A percentile compares a stretch with the other conserved stretches of the same genome.
Evolutionary conservation across 2,888 invertebrate genomes (phyloP).

Genomic region (Hedychridium roseum): DNA sequence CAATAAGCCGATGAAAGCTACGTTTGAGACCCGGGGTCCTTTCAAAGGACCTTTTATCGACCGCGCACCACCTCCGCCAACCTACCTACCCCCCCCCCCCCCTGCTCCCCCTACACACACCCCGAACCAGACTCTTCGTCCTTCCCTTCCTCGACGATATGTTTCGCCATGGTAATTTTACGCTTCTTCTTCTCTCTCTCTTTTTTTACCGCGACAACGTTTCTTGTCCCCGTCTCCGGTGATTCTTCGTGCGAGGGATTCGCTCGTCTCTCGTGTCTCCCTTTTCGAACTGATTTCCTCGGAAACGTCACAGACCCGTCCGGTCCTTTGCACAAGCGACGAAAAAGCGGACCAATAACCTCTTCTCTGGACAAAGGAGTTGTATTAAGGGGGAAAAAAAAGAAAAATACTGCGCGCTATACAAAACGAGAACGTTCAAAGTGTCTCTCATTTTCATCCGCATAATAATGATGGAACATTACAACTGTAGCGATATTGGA

Average conservation of each 20-base stretch:
- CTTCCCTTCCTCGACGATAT: constrained; percentile 4
- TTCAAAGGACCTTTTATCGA: constrained; percentile 39
- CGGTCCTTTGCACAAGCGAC: no score
- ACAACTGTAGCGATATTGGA: no score
- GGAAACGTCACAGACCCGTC: no score
- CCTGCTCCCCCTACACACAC: constrained; percentile 2
- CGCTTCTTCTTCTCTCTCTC: constrained; percentile 7
- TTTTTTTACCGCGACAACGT: no score
- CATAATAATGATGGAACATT: no score
- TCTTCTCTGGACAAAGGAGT: no score
- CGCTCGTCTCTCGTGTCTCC: no score
- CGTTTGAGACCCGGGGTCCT: constrained; percentile 42
- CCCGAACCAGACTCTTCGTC: constrained; percentile 7
- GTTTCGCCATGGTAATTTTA: constrained; percentile 24
- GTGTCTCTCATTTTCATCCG: no score
- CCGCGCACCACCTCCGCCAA: constrained; percentile 14
- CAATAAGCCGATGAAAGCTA: constrained; percentile 50
- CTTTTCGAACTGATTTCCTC: constrained; percentile 4
- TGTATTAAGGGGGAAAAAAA: no score
- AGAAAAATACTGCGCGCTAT: no score
- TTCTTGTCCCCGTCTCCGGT: constrained; percentile 21
- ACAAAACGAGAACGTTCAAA: no score
- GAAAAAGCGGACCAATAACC: no score
- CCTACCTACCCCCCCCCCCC: constrained; percentile 12
- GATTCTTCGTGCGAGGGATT: background rate